Percentiles rank a stretch among this genome's conserved stretches.
Evolutionary conservation across 2,888 invertebrate species (phyloP).

Genomic region (Heliconius cydno): DNA sequence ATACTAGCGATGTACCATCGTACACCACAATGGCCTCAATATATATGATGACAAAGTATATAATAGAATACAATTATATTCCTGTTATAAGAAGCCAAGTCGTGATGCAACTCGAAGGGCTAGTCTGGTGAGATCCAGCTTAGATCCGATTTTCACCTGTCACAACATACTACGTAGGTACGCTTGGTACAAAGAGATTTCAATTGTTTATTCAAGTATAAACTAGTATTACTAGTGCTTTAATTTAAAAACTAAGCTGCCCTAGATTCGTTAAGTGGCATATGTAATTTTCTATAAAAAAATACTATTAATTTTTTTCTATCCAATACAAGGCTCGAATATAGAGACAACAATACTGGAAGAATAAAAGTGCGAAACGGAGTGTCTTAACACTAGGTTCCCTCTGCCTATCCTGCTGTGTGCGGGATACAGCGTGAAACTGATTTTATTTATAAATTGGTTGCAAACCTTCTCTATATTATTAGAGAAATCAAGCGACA

Average conservation of each 20-base stretch:
- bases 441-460: too few relatives aligned
- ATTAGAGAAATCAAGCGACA: neutral
- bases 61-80: neutral
- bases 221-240: conserved; percentile 1
- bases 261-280: neutral
- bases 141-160: conserved; percentile 21
- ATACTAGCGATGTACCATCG: neutral
- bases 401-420: neutral
- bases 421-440: neutral
- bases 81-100: neutral
- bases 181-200: neutral
- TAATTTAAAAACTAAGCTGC: neutral
- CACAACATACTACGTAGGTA: neutral
- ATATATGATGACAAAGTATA: conserved; percentile 1
- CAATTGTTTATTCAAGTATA: neutral
- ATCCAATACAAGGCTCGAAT: neutral
- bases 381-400: neutral
- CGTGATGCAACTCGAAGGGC: conserved; percentile 17
- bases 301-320: too few relatives aligned
- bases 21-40: neutral
- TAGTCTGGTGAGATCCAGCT: conserved; percentile 21
- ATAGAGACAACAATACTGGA: neutral
- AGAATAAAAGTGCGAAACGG: neutral
- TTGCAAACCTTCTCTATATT: neutral
- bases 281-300: neutral